Percentiles rank a stretch among this genome's conserved stretches.
phyloP scores from a whole-genome alignment of 2,113 vertebrate species.

The Morphnarchus princeps region DNA sequence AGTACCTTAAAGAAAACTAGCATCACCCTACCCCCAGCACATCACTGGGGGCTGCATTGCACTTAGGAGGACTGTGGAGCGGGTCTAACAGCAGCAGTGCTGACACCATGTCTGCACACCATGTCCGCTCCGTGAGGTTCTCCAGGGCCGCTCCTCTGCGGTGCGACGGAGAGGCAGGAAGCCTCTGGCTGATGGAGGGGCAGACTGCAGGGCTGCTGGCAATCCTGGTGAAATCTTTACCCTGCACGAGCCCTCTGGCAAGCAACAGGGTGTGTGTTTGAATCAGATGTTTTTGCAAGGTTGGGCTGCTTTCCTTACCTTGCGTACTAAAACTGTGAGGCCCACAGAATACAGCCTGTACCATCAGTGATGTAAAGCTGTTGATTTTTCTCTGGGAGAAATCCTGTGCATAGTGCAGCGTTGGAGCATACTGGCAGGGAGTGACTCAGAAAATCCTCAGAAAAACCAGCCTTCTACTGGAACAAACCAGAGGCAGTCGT shows the following conservation, averaged over 20 bases:
- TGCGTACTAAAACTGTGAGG: neutral
- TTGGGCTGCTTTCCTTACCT: neutral
- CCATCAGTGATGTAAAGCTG: neutral
- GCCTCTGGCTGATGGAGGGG: neutral
- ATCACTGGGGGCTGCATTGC: neutral
- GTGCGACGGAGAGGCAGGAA: neutral
- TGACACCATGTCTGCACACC: neutral
- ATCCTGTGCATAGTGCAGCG: neutral
- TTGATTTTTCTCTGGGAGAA: neutral
- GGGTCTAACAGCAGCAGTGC: neutral
- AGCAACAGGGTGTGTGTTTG: neutral
- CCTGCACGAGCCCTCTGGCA: fast-evolving
- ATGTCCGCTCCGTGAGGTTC: neutral
- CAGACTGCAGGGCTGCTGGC: neutral
- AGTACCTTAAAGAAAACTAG: neutral
- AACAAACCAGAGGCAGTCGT: neutral
- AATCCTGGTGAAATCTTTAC: neutral
- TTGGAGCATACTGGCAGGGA: neutral
- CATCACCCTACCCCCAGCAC: neutral
- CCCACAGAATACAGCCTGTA: neutral
- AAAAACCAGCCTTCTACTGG: neutral
- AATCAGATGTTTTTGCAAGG: neutral
- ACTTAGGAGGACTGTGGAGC: neutral
- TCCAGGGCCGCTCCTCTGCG: fast-evolving
- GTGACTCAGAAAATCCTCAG: neutral